Evolutionary conservation across 2,797 vertebrate genomes (phyloP), one percentile per base, ranked within the genome.

Genomic region (Oryzias dopingdopingensis): DNA sequence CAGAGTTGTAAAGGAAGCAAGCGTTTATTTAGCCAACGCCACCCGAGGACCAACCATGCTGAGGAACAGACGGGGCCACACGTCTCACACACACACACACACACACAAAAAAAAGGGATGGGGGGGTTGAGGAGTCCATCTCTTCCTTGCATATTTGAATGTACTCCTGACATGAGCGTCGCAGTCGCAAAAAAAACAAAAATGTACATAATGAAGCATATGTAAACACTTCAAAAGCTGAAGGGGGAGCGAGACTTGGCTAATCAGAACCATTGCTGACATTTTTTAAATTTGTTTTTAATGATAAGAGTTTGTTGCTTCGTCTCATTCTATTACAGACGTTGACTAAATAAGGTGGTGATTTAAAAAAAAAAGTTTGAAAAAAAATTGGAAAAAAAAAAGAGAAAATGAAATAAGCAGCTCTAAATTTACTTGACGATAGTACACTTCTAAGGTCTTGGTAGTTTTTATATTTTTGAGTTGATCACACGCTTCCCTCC

Each of bases 211-310:
- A 82, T 68, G 65, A 80, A 82, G 64, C 67, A 72, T 85, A 83
- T 71, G 70, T 88, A 79, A 80, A 81, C 77, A 76, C 64, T 76
- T 77, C 66, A 68, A 70, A 76, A 76, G 77, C 77, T 72, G 49
- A 75, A 78, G 67, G 67, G 65, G 62, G 65, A 52, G 64, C 59
- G 58, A 75, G 65, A 76, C 67, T 74, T 72, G 55, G 68, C 62
- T 65, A 75, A 83, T 83, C 65, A 56, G 79, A 83, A 80, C 77
- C 62, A 72, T 85, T 83, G 73, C 77, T 63, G 76, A 85, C 70
- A 71, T 85, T 90, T 86, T 85, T 81, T 56, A 68, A 81, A 70
- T n/a, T 18, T 67, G 62, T 85, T 86, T 89, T 86, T 88, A 86
- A 87, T 65, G 56, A 85, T 88, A 80, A 67, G 76, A 81, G 83